These are phyloP conservation scores for Gallinago jamesoni DNA, from an alignment of 2,113 vertebrate genomes.

Conservation along the genomic window DNA sequence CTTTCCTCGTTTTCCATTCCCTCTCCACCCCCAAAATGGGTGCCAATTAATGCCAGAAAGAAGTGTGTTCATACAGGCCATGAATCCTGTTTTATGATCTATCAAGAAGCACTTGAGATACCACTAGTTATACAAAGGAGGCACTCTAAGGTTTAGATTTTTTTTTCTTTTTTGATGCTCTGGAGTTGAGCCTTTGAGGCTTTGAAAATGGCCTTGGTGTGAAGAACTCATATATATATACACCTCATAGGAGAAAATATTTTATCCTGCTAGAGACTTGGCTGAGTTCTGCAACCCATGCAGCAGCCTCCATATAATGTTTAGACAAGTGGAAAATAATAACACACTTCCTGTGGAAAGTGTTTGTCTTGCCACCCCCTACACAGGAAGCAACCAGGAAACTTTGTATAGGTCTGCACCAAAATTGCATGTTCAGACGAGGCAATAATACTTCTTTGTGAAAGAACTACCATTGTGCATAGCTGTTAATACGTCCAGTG, in stretches of 20 bases:
- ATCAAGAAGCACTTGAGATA: background rate
- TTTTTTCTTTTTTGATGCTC: background rate
- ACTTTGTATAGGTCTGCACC: background rate
- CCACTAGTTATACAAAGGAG: background rate
- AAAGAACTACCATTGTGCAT: background rate
- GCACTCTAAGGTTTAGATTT: background rate
- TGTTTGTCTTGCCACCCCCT: background rate
- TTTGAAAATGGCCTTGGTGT: background rate
- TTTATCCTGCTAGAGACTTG: background rate
- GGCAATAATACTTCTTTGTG: background rate
- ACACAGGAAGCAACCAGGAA: background rate
- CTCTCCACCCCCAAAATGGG: too few species aligned
- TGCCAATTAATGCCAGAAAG: background rate
- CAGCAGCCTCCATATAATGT: background rate
- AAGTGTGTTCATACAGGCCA: background rate
- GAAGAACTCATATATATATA: background rate
- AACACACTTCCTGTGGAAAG: background rate
- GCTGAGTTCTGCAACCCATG: background rate
- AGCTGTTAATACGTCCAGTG: background rate
- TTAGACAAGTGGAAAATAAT: background rate
- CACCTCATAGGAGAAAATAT: background rate
- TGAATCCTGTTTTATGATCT: background rate
- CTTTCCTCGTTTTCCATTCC: background rate
- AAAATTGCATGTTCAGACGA: background rate
- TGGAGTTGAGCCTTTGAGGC: background rate